Base-by-base conservation (phyloP, 2,888 invertebrate genomes). In the Meganola albula region DNA sequence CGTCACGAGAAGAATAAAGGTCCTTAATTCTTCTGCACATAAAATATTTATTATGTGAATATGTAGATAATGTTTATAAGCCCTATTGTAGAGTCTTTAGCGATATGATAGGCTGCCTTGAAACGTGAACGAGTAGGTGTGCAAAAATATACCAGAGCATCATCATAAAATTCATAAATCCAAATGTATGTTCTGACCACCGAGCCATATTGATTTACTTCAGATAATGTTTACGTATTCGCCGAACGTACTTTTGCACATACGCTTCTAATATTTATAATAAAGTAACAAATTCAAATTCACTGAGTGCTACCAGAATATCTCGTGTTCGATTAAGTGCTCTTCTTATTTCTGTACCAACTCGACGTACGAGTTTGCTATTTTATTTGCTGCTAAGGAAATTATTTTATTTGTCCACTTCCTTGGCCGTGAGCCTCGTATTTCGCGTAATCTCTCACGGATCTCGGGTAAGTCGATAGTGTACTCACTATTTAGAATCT, bases 151-250 rank as follows among this genome's bases (percentile, higher is more conserved):
- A 52, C 51, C 49, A 58, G 58, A 67, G 59, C 73, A 78, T 78
- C 74, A 79, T 78, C 80, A 71, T 79, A 76, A 76, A 78, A 75
- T 64, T 57, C 60, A 64, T 73, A 73, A 77, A 74, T 68, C 56
- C 62, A 63, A 74, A 74, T 71, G 63, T 52, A 54, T 50, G 48
- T 39, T 40, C 50, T 62, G 58, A 53, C 61, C 58, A 63, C 49
- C 58, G 54, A 62, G 46, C 61, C 55, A 57, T 60, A 75, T 74
- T 76, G 76, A 79, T 80, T 82, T 80, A 80, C 74, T 74, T 70
- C 64, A 58, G 58, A 67, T 61, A 5, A 60, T 72, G 69, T 80
- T 77, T 75, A 75, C 72, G 67, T 52, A 58, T 58, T 54, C 62
- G 58, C 47, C 77, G 73, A 74, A 74, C 76, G 79, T 72, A 16